phyloP scores from a whole-genome alignment of 2,113 vertebrate species.

The Atlantisia rogersi region DNA sequence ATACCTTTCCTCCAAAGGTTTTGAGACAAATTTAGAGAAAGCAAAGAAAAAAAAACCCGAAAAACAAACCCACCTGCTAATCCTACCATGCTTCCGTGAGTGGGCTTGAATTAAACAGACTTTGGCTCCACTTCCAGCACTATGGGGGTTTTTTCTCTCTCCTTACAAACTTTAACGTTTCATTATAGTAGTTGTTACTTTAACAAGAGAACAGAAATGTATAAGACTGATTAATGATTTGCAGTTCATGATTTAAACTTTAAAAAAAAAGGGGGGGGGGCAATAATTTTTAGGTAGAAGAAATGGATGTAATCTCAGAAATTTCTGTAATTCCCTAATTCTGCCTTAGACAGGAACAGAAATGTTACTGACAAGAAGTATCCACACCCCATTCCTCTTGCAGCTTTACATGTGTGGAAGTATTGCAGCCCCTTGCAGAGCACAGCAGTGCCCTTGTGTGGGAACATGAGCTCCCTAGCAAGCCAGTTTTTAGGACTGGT shows the following conservation, averaged over 20 bases:
- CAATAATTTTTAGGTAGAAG: background rate
- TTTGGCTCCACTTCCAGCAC: conserved; percentile 10
- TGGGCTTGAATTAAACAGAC: conserved; percentile 28
- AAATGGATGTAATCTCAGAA: background rate
- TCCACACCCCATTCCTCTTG: background rate
- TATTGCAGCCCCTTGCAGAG: background rate
- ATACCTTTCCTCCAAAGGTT: background rate
- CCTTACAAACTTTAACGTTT: background rate
- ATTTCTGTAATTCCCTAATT: conserved; percentile 1
- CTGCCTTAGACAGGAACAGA: background rate
- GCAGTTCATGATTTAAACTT: background rate
- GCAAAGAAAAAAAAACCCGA: background rate
- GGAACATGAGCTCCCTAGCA: background rate
- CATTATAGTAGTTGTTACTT: conserved; percentile 36
- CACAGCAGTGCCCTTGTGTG: background rate
- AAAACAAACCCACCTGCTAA: background rate
- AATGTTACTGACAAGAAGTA: background rate
- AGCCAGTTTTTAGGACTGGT: background rate
- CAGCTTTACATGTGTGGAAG: background rate
- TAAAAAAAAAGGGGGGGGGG: background rate
- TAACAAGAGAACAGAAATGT: background rate
- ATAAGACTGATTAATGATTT: background rate
- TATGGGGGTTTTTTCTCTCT: background rate
- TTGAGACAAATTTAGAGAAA: background rate
- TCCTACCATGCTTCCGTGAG: background rate